Base-by-base conservation (phyloP, 2,797 vertebrate species). In the Australoheros facetus region DNA sequence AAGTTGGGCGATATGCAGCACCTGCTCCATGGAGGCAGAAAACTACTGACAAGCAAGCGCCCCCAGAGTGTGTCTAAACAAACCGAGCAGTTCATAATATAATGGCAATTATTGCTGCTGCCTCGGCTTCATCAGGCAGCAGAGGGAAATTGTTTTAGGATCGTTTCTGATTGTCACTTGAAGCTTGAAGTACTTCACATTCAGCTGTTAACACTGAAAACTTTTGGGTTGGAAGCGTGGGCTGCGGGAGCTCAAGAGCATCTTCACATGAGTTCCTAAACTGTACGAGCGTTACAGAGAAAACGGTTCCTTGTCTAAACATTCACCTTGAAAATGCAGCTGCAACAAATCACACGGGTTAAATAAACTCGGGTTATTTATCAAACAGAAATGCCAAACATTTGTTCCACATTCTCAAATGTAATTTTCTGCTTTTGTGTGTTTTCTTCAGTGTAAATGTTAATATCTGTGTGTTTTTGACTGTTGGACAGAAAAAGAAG, bases 21-120 rank as follows among this genome's bases (percentile, higher is more conserved):
- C 71, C 87, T 78, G 77, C 84, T 85, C 62, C 78, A 56, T 71
- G 83, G 71, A 79, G 69, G 34, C 45, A 64, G 56, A 77, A 76
- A 87, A 90, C 86, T 85, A 89, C 87, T 86, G 85, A 91, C 90
- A 88, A 88, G 85, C 83, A 83, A 88, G 85, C 60, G 14, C 59
- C 83, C 77, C 45, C 73, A 71, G 80, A 90, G 87, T 81, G 82
- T 88, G 84, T 77, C 76, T 17, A 79, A 83, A 81, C 77, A 83
- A 87, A 90, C 75, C 73, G 77, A 87, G 79, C 56, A 56, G 73
- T 85, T 82, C 82, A 82, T 86, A 86, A 76, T 81, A 79, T 79
- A 84, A 89, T 80, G 78, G 80, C 82, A 90, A 90, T 91, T 89
- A 91, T 86, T 34, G 19, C 62, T 26, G 79, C 76, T 82, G 81